Conservation (phyloP, 1,140 invertebrate species). For the Muscidifurax raptorellus region DNA sequence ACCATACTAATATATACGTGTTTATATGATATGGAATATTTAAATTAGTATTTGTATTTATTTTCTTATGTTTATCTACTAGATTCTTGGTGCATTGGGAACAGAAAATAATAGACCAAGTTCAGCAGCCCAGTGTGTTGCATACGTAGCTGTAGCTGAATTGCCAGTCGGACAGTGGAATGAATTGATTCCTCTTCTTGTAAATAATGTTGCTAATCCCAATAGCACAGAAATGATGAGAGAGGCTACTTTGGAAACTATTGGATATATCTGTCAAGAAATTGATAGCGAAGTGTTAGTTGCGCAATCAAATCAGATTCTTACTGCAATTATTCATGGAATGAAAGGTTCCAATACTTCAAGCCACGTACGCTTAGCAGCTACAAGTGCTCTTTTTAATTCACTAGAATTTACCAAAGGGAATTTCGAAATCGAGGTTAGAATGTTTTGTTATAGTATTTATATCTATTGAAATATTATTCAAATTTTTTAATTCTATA, state of each 20-base stretch:
- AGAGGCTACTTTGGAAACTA: slow-evolving; percentile 97
- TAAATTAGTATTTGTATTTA: too few relatives aligned
- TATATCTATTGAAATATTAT: neutral
- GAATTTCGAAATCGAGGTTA: slow-evolving; percentile 97
- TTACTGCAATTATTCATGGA: slow-evolving; percentile 99
- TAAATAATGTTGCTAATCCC: slow-evolving; percentile 92
- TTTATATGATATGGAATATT: too few relatives aligned
- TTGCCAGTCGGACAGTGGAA: slow-evolving; percentile 90
- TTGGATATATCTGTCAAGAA: slow-evolving; percentile 90
- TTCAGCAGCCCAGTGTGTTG: slow-evolving; percentile 98
- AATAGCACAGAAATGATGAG: slow-evolving; percentile 94
- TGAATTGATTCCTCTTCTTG: slow-evolving; percentile 90
- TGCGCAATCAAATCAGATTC: slow-evolving; percentile 94
- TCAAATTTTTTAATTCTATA: neutral
- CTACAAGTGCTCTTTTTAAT: slow-evolving; percentile 97
- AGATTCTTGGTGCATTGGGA: slow-evolving; percentile 94
- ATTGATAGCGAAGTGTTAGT: slow-evolving; percentile 94
- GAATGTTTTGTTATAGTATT: neutral
- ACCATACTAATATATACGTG: too few relatives aligned
- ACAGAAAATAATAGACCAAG: slow-evolving; percentile 96
- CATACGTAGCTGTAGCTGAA: slow-evolving; percentile 98
- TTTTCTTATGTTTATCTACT: slow-evolving; percentile 41
- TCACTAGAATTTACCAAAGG: slow-evolving; percentile 99
- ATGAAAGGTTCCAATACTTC: slow-evolving; percentile 91
- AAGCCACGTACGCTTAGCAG: slow-evolving; percentile 92